Evolutionary conservation across 2,113 vertebrate genomes (phyloP).

Genomic region (Indicator maculatus): DNA sequence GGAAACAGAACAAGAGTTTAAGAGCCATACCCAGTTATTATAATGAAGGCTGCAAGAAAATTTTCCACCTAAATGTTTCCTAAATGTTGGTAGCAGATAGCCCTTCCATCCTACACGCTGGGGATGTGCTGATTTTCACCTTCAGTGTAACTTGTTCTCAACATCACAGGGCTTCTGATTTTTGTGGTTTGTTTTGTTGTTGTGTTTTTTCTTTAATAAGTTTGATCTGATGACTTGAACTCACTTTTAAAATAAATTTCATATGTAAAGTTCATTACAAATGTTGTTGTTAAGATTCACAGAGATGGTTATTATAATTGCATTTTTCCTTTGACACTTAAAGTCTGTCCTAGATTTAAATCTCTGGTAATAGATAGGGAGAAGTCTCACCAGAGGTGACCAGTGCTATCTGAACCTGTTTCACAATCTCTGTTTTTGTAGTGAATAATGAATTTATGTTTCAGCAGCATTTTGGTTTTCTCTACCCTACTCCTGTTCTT

Average conservation of each 20-base stretch:
- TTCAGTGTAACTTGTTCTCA: background rate
- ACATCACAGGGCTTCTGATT: background rate
- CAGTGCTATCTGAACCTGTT: background rate
- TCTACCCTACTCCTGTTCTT: background rate
- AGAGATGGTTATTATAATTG: background rate
- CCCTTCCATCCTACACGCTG: background rate
- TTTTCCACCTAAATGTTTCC: background rate
- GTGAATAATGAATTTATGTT: background rate
- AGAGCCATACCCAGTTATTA: background rate
- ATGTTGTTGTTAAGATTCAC: background rate
- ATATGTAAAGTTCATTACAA: background rate
- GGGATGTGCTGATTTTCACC: background rate
- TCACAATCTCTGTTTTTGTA: background rate
- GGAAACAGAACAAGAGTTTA: background rate
- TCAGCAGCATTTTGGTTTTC: background rate
- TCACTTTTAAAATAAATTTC: background rate
- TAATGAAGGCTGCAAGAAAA: background rate
- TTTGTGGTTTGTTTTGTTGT: background rate
- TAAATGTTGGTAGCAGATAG: background rate
- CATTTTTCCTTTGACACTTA: background rate
- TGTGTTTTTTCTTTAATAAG: background rate
- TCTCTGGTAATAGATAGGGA: background rate
- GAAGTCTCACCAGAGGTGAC: background rate
- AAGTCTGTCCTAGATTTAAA: constrained; percentile 3
- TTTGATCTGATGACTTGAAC: background rate